Percentiles rank a stretch among this genome's conserved stretches.
Conservation (phyloP, 2,113 vertebrate species). For the Spilogale gracilis region DNA sequence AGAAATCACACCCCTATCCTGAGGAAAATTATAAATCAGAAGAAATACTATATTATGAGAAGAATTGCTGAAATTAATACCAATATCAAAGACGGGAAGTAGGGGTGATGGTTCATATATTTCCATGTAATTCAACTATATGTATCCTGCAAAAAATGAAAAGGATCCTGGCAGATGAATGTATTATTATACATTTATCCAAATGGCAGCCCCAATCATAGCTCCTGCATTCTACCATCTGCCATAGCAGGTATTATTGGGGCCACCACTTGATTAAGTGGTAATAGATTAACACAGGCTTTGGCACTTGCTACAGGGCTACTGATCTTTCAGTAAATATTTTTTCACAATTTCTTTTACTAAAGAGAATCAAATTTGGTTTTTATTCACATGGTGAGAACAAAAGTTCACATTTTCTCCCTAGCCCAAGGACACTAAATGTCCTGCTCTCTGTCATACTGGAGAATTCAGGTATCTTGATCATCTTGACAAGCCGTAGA, state of each 20-base stretch:
- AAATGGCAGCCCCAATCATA: neutral
- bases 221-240: slow-evolving; percentile 35
- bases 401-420: neutral
- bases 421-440: neutral
- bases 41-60: neutral
- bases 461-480: neutral
- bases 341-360: neutral
- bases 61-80: neutral
- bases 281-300: slow-evolving; percentile 21
- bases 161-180: neutral
- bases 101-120: neutral
- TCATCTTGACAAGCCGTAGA: neutral
- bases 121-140: neutral
- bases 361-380: neutral
- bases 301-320: neutral
- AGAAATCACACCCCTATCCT: neutral
- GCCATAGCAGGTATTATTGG: slow-evolving; percentile 6
- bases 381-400: slow-evolving; percentile 49
- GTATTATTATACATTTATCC: slow-evolving; percentile 39
- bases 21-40: slow-evolving; percentile 44
- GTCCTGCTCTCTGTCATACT: neutral
- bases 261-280: slow-evolving; percentile 40
- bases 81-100: neutral
- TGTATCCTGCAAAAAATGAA: neutral
- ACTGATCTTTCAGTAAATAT: neutral